A percentile compares a stretch with the other conserved stretches of the same genome.
Evolutionary conservation across 2,113 vertebrate genomes (phyloP).

Genomic region (Strix aluco): DNA sequence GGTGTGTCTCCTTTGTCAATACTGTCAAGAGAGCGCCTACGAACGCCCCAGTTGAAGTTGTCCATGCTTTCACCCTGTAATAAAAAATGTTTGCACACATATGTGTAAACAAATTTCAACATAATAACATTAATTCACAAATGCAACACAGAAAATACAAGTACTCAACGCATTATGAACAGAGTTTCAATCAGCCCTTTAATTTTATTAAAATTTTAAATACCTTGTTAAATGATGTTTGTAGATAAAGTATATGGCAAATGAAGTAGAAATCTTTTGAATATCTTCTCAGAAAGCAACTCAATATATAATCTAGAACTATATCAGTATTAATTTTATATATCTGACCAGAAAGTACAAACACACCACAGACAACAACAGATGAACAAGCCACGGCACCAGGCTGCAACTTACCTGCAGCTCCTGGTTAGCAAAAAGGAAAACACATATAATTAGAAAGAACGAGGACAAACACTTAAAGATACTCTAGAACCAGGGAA

Average conservation of each 20-base stretch:
- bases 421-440: constrained; percentile 98
- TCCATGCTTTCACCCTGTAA: constrained; percentile 98
- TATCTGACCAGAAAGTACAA: constrained; percentile 66
- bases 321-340: constrained; percentile 44
- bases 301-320: constrained; percentile 42
- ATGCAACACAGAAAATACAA: constrained; percentile 41
- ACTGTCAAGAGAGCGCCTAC: constrained; percentile 94
- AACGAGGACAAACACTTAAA: constrained; percentile 83
- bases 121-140: neutral
- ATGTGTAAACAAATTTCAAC: neutral
- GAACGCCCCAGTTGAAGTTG: constrained; percentile 99
- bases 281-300: constrained; percentile 42
- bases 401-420: constrained; percentile 96
- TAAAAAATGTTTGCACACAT: neutral
- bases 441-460: constrained; percentile 90
- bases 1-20: constrained; percentile 98
- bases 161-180: constrained; percentile 40
- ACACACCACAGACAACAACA: constrained; percentile 69
- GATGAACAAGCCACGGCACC: constrained; percentile 72
- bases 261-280: constrained; percentile 37
- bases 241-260: constrained; percentile 53
- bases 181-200: constrained; percentile 82
- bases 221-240: constrained; percentile 37
- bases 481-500: constrained; percentile 73
- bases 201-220: constrained; percentile 57